Evolutionary conservation across 2,113 vertebrate species (phyloP).

Genomic region (Uria aalge): DNA sequence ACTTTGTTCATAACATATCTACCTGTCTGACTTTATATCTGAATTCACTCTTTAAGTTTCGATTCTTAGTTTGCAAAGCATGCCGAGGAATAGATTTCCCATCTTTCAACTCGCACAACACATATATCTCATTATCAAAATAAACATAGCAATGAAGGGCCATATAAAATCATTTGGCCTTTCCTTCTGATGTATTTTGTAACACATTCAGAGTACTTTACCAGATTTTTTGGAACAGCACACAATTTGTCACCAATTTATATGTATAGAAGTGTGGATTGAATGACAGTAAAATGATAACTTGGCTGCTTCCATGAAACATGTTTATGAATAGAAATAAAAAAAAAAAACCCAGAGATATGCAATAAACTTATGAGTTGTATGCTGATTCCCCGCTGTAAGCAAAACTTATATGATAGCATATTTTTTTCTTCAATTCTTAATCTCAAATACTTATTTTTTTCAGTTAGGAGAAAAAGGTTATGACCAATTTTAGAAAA

Average conservation of each 20-base stretch:
- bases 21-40: not conserved
- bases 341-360: not conserved
- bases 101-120: not conserved
- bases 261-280: not conserved
- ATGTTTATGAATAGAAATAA: not conserved
- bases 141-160: not conserved
- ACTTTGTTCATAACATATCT: not conserved
- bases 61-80: not conserved
- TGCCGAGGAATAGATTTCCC: not conserved
- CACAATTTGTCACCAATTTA: not conserved
- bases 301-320: not conserved
- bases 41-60: not conserved
- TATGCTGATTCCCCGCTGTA: not conserved
- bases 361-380: not conserved
- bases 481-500: not conserved
- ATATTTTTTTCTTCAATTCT: not conserved
- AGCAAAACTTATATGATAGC: not conserved
- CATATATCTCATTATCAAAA: not conserved
- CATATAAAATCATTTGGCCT: not conserved
- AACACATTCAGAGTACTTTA: not conserved
- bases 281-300: not conserved
- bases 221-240: not conserved
- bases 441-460: not conserved
- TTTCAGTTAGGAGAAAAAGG: not conserved
- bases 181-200: not conserved